phyloP scores from a whole-genome alignment of 2,888 invertebrate species.

The Andrena flavipes region DNA sequence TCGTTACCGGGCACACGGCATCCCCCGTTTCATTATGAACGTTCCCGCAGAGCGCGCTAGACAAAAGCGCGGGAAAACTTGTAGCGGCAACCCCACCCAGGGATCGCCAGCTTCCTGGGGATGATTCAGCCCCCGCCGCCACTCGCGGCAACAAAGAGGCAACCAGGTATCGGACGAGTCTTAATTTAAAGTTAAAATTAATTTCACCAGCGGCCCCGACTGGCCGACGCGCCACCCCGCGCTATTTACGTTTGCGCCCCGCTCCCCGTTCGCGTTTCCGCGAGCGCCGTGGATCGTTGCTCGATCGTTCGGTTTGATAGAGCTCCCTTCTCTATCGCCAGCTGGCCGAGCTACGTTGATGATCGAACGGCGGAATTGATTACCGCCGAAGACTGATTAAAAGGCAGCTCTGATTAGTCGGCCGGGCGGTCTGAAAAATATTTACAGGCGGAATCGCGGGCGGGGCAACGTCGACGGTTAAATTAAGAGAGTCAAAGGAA shows the following conservation, averaged over 20 bases:
- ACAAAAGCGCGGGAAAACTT: slow-evolving; percentile 83
- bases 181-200: slow-evolving; percentile 85
- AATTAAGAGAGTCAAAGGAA: slow-evolving; percentile 81
- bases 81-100: slow-evolving; percentile 56
- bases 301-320: neutral
- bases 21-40: slow-evolving; percentile 64
- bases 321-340: neutral
- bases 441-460: slow-evolving; percentile 63
- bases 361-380: slow-evolving; percentile 34
- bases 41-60: slow-evolving; percentile 77
- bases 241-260: slow-evolving; percentile 13
- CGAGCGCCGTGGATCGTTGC: neutral
- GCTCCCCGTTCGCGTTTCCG: neutral
- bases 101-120: slow-evolving; percentile 53
- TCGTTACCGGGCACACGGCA: slow-evolving; percentile 40
- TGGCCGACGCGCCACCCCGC: neutral
- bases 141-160: slow-evolving; percentile 81
- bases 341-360: neutral
- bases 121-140: slow-evolving; percentile 69
- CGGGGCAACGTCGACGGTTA: slow-evolving; percentile 49
- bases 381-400: slow-evolving; percentile 69
- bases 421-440: slow-evolving; percentile 64
- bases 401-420: slow-evolving; percentile 68
- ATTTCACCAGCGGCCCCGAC: slow-evolving; percentile 78
- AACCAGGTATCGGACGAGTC: slow-evolving; percentile 83